A percentile compares a stretch with the other conserved stretches of the same genome.
Conservation (phyloP, 2,113 vertebrate genomes). For the Chlamydotis undulata region DNA sequence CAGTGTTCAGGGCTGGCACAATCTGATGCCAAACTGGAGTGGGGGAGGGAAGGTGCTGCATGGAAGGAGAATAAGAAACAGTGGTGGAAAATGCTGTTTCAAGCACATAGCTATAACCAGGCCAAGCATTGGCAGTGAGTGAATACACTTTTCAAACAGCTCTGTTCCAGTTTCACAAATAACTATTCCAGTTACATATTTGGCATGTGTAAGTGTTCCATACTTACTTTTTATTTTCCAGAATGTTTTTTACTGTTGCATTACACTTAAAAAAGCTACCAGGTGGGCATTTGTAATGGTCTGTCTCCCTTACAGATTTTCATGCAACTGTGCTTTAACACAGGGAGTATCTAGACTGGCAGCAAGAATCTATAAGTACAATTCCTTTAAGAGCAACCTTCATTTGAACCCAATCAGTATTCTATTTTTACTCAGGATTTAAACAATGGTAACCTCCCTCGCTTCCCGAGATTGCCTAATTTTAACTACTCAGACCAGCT, state of each 20-base stretch:
- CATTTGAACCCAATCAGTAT: conserved; percentile 47
- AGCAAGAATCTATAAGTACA: not conserved
- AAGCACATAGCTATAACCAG: not conserved
- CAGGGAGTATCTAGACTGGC: not conserved
- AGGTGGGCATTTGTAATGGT: not conserved
- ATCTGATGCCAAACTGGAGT: not conserved
- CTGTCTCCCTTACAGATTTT: not conserved
- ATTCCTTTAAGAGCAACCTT: conserved; percentile 47
- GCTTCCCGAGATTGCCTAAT: not conserved
- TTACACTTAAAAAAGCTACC: not conserved
- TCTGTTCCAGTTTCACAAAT: not conserved
- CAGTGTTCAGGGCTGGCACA: conserved; percentile 1
- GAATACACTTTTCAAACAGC: not conserved
- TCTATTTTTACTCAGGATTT: conserved; percentile 66
- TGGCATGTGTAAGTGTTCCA: not conserved
- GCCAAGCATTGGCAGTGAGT: not conserved
- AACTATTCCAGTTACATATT: not conserved
- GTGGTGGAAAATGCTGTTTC: not conserved
- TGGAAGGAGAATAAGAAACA: not conserved
- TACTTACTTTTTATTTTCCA: not conserved
- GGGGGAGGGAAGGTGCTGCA: not conserved
- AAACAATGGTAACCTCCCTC: conserved; percentile 14
- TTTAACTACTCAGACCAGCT: not conserved
- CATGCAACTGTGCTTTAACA: not conserved
- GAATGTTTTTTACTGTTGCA: not conserved